Conservation (phyloP, 2,888 invertebrate genomes). For the Aethes cnicana region DNA sequence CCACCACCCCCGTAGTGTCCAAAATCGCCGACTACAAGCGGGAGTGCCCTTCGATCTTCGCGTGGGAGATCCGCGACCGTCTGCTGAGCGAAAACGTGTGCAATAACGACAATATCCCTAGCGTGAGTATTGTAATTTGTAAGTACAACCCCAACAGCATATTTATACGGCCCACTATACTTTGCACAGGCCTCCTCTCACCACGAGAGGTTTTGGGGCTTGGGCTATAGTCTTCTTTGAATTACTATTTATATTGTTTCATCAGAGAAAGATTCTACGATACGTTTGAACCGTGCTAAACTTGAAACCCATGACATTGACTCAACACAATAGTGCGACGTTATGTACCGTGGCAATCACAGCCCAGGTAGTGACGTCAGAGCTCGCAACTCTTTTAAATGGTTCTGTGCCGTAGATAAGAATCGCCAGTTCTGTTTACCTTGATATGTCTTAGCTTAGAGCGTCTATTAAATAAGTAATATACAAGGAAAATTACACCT, state of each 20-base stretch:
- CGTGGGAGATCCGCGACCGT: constrained; percentile 98
- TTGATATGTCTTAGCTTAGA: constrained; percentile 13
- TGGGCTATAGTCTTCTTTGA: too few relatives aligned
- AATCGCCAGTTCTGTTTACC: constrained; percentile 20
- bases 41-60: constrained; percentile 98
- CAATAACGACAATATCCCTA: constrained; percentile 98
- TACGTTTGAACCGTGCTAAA: too few relatives aligned
- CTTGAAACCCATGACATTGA: not conserved
- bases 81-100: constrained; percentile 96
- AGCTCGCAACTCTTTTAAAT: constrained; percentile 15
- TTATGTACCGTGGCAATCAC: not conserved
- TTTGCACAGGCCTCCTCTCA: too few relatives aligned
- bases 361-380: not conserved
- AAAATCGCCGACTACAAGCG: constrained; percentile 98
- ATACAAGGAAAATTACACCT: too few relatives aligned
- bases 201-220: too few relatives aligned
- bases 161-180: too few relatives aligned
- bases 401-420: constrained; percentile 11
- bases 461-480: not conserved
- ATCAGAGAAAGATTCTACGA: too few relatives aligned
- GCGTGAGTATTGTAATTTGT: constrained; percentile 87
- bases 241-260: too few relatives aligned
- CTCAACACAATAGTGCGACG: constrained; percentile 9
- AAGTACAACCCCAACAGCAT: not conserved
- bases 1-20: constrained; percentile 95